Evolutionary conservation across 2,113 vertebrate genomes (phyloP), one percentile per base, ranked within the genome.

Genomic region (Cranoglanis bouderius): DNA sequence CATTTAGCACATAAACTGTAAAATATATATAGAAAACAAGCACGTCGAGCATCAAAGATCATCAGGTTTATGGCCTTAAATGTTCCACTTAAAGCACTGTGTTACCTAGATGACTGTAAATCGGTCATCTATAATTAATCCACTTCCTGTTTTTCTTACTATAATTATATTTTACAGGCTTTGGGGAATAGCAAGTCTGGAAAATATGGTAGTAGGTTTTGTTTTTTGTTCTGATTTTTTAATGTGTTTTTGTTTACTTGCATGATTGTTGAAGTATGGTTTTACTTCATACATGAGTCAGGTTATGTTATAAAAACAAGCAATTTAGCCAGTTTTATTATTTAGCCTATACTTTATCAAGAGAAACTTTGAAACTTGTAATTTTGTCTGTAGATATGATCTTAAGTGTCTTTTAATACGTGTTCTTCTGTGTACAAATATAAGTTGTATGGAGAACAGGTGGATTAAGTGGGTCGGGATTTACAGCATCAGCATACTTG

Each of bases 401-500:
- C 26, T 26, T 61, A 61, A 61, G 26, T 29, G 24, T 21, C 3
- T 49, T 49, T 61, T 26, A 61, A 61, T 24, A 2, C 0, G 26
- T 29, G 61, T 63, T 2, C 0, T n/a, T n/a, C 14, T 12, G 0
- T 63, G 61, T 61, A 29, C 1, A 26, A 26, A 8, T 26, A 61
- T 16, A 18, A 55, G 55, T 57, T 57, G 55, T 57, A 6, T 18
- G 21, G 19, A 26, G 59, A 26, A 61, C 29, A 67, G 13, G n/a
- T 5, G 9, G 26, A 32, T 3, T 0, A 51, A 21, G n/a, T 55
- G 49, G 49, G 29, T 55, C 2, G 6, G 6, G 16, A 6, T 55
- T 81, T 21, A 49, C 5, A 3, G 9, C 43, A 16, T 10, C 6
- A 24, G 80, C 65, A 3, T 92, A 96, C 96, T 96, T 96, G 93